Base-by-base conservation (phyloP, 2,797 vertebrate genomes). In the Notolepis coatsorum region DNA sequence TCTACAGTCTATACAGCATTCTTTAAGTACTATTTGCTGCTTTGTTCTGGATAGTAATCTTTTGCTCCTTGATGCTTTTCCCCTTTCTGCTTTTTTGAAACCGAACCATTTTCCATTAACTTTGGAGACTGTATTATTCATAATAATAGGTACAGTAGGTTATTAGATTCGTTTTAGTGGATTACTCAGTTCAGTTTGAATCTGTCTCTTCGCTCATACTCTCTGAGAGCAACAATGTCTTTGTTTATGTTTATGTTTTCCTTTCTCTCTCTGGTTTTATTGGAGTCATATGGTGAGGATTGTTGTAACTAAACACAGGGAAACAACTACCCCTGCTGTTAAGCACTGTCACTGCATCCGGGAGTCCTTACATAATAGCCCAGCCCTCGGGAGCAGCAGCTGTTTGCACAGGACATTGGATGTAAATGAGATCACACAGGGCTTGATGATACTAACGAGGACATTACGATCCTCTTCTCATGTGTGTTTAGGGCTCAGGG, bases 311-410 rank as follows among this genome's bases (percentile, higher is more conserved):
- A 33, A 25, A 54, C 42, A 50, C 27, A 33, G 63, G 7, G 2
- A 83, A 86, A 88, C 76, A 58, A 73, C 59, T 67, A 68, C 82
- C 73, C 78, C 82, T 79, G 65, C 66, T 82, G 77, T 37, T 57
- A 3, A 54, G 15, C 55, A 5, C 24, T 38, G 23, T 41, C 38
- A 62, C 45, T 18, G 57, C 58, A 65, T 43, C 42, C 33, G n/a
- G 7, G 15, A 46, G 41, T 59, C 30, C 61, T 88, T 83, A 73
- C 63, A 55, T 80, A 82, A 84, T 15, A 46, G 23, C 49, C 1
- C 23, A n/a, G 37, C 42, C 30, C 13, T 61, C 54, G 61, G 58
- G 63, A 52, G 28, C 70, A 84, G 72, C 73, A 67, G 70, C 56
- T 64, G 4, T 6, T 21, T 20, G 17, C 41, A 21, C 28, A 18